Conservation (phyloP, 92 coral and sea anemone genomes). For the Palythoa grandis region DNA sequence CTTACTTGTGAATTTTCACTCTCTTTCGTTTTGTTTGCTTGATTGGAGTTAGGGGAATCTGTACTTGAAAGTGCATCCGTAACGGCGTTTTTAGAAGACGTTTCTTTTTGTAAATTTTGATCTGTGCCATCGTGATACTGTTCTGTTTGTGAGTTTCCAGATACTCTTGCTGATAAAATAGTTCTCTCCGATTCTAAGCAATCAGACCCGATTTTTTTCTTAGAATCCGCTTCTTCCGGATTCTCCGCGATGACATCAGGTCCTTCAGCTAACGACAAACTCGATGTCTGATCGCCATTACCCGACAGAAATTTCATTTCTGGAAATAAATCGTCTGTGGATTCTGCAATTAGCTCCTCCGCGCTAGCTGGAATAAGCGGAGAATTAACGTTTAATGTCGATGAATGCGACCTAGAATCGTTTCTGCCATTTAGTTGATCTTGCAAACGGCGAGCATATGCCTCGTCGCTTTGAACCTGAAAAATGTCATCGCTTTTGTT, state of each 20-base stretch:
- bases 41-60: slow-evolving; percentile 10
- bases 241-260: not conserved
- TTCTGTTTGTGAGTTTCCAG: slow-evolving; percentile 10
- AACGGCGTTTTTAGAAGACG: not conserved
- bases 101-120: not conserved
- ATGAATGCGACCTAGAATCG: not conserved
- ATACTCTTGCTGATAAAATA: not conserved
- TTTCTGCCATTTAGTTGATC: slow-evolving; percentile 54
- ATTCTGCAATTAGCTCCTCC: slow-evolving; percentile 1
- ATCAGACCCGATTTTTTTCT: not conserved
- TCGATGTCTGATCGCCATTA: slow-evolving; percentile 11
- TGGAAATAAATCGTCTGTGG: slow-evolving; percentile 6
- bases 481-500: slow-evolving; percentile 64
- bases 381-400: slow-evolving; percentile 14
- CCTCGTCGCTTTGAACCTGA: slow-evolving; percentile 87
- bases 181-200: slow-evolving; percentile 4
- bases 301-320: slow-evolving; percentile 1
- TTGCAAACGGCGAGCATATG: slow-evolving; percentile 74
- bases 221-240: slow-evolving; percentile 4
- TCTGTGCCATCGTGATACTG: not conserved
- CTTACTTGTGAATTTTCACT: not conserved
- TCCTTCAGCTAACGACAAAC: not conserved
- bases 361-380: not conserved
- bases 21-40: not conserved
- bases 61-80: slow-evolving; percentile 13